Evolutionary conservation across 2,888 invertebrate genomes (phyloP).

Genomic region (Tupiocoris notatus): DNA sequence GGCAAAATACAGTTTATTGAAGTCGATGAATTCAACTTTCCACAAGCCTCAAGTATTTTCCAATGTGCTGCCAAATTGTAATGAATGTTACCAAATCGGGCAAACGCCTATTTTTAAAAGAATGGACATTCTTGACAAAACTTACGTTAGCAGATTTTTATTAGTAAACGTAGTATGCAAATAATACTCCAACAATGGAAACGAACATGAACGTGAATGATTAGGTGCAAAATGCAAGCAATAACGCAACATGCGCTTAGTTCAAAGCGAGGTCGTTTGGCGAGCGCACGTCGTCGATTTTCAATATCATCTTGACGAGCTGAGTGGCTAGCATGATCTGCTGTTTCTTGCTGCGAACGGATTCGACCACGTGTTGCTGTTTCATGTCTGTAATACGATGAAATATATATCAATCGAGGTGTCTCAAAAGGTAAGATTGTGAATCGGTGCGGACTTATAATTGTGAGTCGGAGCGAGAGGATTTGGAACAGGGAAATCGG

Average conservation of each 20-base stretch:
- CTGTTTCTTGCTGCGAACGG: conserved; percentile 94
- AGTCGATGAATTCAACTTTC: too few species aligned
- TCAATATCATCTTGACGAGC: conserved; percentile 98
- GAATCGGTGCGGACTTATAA: too few species aligned
- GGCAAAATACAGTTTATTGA: too few species aligned
- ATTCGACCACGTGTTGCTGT: conserved; percentile 91
- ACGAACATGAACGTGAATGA: neutral
- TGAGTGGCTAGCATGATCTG: conserved; percentile 96
- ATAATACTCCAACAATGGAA: conserved; percentile 13
- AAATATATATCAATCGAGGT: too few species aligned
- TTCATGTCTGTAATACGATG: conserved; percentile 76
- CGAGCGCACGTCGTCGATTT: conserved; percentile 93
- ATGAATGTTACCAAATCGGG: too few species aligned
- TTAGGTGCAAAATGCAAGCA: conserved; percentile 19
- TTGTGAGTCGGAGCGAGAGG: too few species aligned
- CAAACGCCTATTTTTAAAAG: too few species aligned
- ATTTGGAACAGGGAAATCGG: too few species aligned
- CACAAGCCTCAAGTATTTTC: too few species aligned
- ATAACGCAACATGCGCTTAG: neutral
- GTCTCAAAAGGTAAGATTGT: too few species aligned
- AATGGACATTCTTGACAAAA: too few species aligned
- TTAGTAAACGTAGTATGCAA: conserved; percentile 20
- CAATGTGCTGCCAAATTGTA: too few species aligned
- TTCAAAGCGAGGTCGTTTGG: conserved; percentile 53
- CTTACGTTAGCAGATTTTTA: conserved; percentile 2